Evolutionary conservation across 1,140 invertebrate genomes (phyloP), one percentile per base, ranked within the genome.

Genomic region (Drosophila malerkotliana): DNA sequence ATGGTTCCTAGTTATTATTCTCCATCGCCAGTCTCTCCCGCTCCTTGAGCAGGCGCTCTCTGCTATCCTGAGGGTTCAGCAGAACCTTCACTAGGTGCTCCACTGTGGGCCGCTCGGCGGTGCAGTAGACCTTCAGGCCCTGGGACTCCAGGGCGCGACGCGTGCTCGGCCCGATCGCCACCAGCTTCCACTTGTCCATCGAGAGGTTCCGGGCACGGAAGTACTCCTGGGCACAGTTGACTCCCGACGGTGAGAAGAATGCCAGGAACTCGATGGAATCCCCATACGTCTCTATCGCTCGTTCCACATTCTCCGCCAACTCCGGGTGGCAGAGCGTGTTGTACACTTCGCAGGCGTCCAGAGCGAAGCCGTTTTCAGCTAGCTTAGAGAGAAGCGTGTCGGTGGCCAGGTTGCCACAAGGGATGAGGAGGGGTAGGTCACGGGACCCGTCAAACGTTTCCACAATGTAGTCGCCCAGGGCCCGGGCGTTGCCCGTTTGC

Each of bases 171-270:
- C 91, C 91, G 24, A 92, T 92, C 12, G 91, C 91, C 44, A 92
- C 88, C 41, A 92, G 68, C 54, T 91, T 92, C 71, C 77, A 90
- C 4, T 81, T 77, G 26, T 90, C 72, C 66, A 88, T 58, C 18
- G 58, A 15, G 0, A 90, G 54, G 26, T 84, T 76, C 15, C 76
- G 75, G 5, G 76, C 64, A 28, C 61, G 74, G 18, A 91, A 90
- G 60, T 90, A 87, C 21, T 91, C 85, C 21, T 74, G 28, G 1
- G 78, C 77, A 55, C 80, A 92, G 41, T 89, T 91, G 2, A 92
- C 89, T 0, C 93, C 93, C 0, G 93, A 94, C 0, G 93, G 93
- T 34, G 93, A 93, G 54, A 94, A 94, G 84, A 93, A 94, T 6
- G 93, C 93, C 64, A 94, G 75, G 49, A 92, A 93, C 41, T 92